Evolutionary conservation across 2,888 invertebrate species (phyloP).

Genomic region (Protophormia terraenovae): DNA sequence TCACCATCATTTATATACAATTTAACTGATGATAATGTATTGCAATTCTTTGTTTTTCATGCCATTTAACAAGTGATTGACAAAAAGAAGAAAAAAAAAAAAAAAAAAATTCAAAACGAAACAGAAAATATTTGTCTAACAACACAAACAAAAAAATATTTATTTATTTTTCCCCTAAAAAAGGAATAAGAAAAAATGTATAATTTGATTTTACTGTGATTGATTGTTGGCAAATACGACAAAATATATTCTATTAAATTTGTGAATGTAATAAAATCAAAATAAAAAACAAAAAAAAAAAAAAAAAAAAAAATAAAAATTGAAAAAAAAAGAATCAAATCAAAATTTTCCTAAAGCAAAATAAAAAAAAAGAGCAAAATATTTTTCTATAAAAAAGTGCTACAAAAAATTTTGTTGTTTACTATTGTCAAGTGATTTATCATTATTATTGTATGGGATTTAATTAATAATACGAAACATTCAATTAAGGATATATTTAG

Average conservation of each 20-base stretch:
- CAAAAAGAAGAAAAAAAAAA: conserved; percentile 24
- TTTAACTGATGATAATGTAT: not conserved
- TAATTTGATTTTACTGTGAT: conserved; percentile 31
- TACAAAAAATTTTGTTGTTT: not conserved
- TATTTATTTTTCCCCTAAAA: too few relatives aligned
- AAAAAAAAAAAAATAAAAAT: not conserved
- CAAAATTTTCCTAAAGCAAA: not conserved
- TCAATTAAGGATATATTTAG: not conserved
- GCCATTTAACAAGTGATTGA: conserved; percentile 49
- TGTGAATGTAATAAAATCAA: conserved; percentile 10
- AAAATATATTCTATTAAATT: not conserved
- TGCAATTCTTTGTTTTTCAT: conserved; percentile 14
- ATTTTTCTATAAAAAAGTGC: not conserved
- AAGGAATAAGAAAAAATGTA: not conserved
- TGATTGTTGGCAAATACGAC: conserved; percentile 21
- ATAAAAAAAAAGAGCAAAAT: not conserved
- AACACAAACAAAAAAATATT: not conserved
- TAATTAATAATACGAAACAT: not conserved
- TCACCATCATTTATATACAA: not conserved
- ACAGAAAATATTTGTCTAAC: not conserved
- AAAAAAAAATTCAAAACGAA: not conserved
- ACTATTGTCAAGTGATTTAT: not conserved
- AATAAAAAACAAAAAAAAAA: conserved; percentile 1
- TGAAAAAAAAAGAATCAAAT: conserved; percentile 1
- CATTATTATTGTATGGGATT: too few relatives aligned